Base-by-base conservation (phyloP, 30 jellyfish, hydroid and myxozoan genomes). In the Calvadosia cruxmelitensis region DNA sequence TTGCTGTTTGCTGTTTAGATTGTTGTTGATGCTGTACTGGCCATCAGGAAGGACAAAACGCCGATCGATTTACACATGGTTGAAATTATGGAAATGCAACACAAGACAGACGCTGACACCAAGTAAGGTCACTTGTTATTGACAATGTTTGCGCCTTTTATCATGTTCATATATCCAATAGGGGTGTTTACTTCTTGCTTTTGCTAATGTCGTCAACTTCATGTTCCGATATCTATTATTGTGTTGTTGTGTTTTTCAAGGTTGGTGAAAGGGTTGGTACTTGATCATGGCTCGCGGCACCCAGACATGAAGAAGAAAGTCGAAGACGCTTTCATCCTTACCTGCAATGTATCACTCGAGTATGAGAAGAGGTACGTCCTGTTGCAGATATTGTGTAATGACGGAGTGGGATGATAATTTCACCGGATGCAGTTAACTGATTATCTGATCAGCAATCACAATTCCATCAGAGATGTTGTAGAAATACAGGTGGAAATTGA, bases 261-360 rank as follows among this genome's bases (percentile, higher is more conserved):
- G 62, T 70, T 92, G 13, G 96, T 92, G 23, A 71, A 72, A 32
- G 99, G 99, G 30, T 61, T 92, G 2, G 99, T 92, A 10, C 71
- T 92, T 86, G 99, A 92, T 67, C 99, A 92, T 79, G 99, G 99
- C 24, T 96, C 96, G 28, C 68, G 99, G 53, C 99, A 92, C 64
- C 99, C 99, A 1, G 93, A 84, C 66, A 92, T 92, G 99, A 79
- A 71, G 49, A 92, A 79, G 69, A 80, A 80, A 72, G 95, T 84
- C 1, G 95, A 92, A 2, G 90, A 92, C 63, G 96, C 96, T 0
- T 92, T 29, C 50, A 92, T 92, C 20, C 81, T 92, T 7, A 92
- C 99, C 10, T 92, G 99, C 67, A 92, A 92, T 75, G 97, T 92
- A 23, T 92, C 99, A 27, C 70, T 92, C 27, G 99, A 92, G 67